phyloP scores from a whole-genome alignment of 30 jellyfish, hydroid and myxozoan species.

The Mastigias papua region DNA sequence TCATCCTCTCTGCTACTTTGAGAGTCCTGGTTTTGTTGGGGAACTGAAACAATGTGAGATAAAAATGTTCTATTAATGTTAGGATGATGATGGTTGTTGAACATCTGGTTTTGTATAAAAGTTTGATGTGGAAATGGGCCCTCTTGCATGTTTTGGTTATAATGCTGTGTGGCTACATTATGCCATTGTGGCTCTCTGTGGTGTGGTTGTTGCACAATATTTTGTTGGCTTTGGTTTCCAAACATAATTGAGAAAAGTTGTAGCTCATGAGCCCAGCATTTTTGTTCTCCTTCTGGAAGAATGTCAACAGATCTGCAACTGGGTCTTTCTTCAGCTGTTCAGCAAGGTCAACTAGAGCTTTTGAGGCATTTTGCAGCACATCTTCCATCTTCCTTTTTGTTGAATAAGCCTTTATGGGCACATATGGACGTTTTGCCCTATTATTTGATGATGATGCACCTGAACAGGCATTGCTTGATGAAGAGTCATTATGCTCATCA shows the following conservation, averaged over 20 bases:
- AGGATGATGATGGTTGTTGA: not conserved
- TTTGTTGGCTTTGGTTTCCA: conserved; percentile 13
- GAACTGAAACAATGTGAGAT: not conserved
- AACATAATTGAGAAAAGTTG: conserved; percentile 2
- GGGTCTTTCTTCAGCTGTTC: conserved; percentile 17
- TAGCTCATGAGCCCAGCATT: not conserved
- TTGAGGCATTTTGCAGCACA: not conserved
- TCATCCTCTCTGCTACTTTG: not conserved
- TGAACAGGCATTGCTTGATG: conserved; percentile 3
- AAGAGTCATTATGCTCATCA: not conserved
- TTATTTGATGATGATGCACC: not conserved
- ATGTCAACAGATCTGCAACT: not conserved
- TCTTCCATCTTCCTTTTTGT: not conserved
- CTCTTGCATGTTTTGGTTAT: not conserved
- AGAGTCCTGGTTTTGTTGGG: conserved; percentile 1
- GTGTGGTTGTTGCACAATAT: conserved; percentile 12
- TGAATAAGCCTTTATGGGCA: conserved; percentile 2
- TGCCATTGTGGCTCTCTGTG: not conserved
- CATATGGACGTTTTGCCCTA: not conserved
- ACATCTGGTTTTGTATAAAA: not conserved
- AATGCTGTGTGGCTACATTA: not conserved
- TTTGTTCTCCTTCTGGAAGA: not conserved
- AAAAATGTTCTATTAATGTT: not conserved
- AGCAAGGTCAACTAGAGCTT: conserved; percentile 11
- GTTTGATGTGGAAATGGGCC: not conserved